Evolutionary conservation across 2,797 vertebrate genomes (phyloP).

Genomic region (Pseudochaenichthys georgianus): DNA sequence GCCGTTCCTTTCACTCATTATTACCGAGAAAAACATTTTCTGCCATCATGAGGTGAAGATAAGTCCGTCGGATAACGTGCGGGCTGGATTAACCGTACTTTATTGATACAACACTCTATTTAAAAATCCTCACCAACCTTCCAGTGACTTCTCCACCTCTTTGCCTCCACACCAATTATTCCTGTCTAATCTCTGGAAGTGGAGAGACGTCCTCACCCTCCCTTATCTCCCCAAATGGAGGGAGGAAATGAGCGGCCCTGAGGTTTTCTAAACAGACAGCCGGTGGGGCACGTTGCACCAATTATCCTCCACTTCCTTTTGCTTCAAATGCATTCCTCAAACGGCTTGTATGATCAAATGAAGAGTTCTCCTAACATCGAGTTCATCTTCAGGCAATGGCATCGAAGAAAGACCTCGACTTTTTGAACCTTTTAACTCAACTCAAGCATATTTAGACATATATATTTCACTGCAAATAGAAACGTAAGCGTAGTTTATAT

Average conservation of each 20-base stretch:
- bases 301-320: constrained; percentile 52
- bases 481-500: neutral
- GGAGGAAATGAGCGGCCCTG: constrained; percentile 58
- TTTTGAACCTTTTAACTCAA: neutral
- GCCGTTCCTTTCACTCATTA: neutral
- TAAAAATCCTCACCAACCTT: neutral
- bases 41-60: neutral
- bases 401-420: neutral
- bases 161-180: constrained; percentile 26
- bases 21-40: neutral
- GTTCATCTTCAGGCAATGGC: neutral
- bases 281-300: constrained; percentile 49
- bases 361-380: neutral
- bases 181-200: constrained; percentile 45
- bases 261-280: constrained; percentile 51
- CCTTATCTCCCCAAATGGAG: constrained; percentile 33
- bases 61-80: neutral
- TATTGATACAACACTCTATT: neutral
- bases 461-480: neutral
- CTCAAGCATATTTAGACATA: too few relatives aligned
- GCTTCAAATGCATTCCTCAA: constrained; percentile 59
- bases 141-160: neutral
- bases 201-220: constrained; percentile 32
- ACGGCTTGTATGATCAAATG: constrained; percentile 27
- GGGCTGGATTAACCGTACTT: too few relatives aligned